Base-by-base conservation (phyloP, 2,113 vertebrate genomes). In the Pluvialis apricaria region DNA sequence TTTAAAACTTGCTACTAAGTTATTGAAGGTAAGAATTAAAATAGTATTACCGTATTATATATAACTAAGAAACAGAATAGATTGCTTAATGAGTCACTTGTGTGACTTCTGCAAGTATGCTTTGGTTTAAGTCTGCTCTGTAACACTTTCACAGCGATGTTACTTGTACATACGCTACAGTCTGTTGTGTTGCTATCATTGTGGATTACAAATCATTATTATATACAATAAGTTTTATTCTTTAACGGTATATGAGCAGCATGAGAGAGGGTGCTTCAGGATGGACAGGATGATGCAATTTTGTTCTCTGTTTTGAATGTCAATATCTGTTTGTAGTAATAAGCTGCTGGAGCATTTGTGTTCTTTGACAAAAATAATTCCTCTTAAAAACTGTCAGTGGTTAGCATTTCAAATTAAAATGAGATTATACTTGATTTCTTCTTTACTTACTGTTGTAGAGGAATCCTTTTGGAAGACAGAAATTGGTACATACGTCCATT, bases 1-100 rank as follows among this genome's bases (percentile, higher is more conserved):
- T 83, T 98, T 99, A 88, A 99, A 99, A 94, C 98, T 99, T 97
- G 99, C 99, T 82, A 99, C 99, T 88, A 99, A 99, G 97, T 98
- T 99, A 52, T 96, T 99, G 86, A 99, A 99, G 99, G 99, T 99
- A 95, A 98, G 97, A 90, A 45, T 79, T 84, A 64, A 92, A 82
- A 47, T 44, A 36, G 5, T 52, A 28, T 62, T 73, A 52, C 57
- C 0, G 0, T 71, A 11, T 79, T 71, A 13, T 26, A 8, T 61
- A 8, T 64, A 61, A 34, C 29, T 45, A 68, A 62, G 15, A 49
- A 79, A 38, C 29, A 70, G 32, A 81, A 40, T 22, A 70, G 55
- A 6, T 34, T 18, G 12, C 20, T 64, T 73, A 15, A 36, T 32
- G 66, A 60, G 32, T 71, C 42, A 12, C 8, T 68, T 52, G 9